A percentile compares a stretch with the other conserved stretches of the same genome.
phyloP scores from a whole-genome alignment of 2,113 vertebrate genomes.

The Pholis gunnellus region DNA sequence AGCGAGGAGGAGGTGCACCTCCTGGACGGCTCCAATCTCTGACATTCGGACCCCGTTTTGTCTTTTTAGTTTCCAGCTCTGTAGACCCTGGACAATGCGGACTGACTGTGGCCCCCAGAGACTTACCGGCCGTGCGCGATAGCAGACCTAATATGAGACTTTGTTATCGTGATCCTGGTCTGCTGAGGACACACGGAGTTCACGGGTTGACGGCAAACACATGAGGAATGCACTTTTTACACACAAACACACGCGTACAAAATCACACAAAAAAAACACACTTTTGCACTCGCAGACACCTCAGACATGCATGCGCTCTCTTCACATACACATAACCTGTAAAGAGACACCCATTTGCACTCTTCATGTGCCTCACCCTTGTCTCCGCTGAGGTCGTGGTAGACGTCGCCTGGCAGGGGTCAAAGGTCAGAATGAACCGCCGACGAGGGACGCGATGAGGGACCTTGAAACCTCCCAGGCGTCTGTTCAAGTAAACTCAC shows the following conservation, averaged over 20 bases:
- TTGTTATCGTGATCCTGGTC: slow-evolving; percentile 37
- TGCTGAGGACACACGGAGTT: slow-evolving; percentile 58
- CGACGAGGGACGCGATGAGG: slow-evolving; percentile 68
- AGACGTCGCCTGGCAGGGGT: slow-evolving; percentile 44
- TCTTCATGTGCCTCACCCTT: slow-evolving; percentile 45
- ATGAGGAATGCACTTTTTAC: slow-evolving; percentile 57
- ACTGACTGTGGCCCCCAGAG: slow-evolving; percentile 47
- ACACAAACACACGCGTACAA: slow-evolving; percentile 30
- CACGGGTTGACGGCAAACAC: slow-evolving; percentile 18
- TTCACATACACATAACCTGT: slow-evolving; percentile 35
- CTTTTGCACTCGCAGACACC: slow-evolving; percentile 60
- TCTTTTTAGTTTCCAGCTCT: slow-evolving; percentile 23
- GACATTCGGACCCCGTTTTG: slow-evolving; percentile 72
- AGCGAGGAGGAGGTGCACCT: slow-evolving; percentile 91
- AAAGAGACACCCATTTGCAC: slow-evolving; percentile 50
- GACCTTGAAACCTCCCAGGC: slow-evolving; percentile 63
- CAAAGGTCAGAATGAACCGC: slow-evolving; percentile 82
- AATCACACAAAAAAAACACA: slow-evolving; percentile 17
- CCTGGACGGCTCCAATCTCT: slow-evolving; percentile 91
- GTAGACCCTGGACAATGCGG: slow-evolving; percentile 41
- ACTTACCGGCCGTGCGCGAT: slow-evolving; percentile 24
- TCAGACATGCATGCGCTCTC: slow-evolving; percentile 61
- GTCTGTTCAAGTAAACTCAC: slow-evolving; percentile 1
- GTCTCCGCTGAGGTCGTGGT: slow-evolving; percentile 18
- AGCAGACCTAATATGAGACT: slow-evolving; percentile 33